phyloP scores from a whole-genome alignment of 2,113 vertebrate species.

The rat (Rattus norvegicus) region GRCr8 NC_086031.1:86427001-86427500 shows the following conservation, averaged over 20 bases:
- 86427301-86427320: not conserved
- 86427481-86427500: not conserved
- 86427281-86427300: fast-evolving
- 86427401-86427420: constrained; percentile 87
- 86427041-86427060: constrained; percentile 89
- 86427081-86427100: constrained; percentile 87
- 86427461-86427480: not conserved
- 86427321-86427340: constrained; percentile 90
- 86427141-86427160: constrained; percentile 89
- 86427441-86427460: fast-evolving
- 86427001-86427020: constrained; percentile 90
- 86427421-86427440: constrained; percentile 89
- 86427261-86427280: not conserved
- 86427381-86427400: constrained; percentile 84
- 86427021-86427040: constrained; percentile 91
- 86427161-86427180: constrained; percentile 90
- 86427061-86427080: constrained; percentile 92
- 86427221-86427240: not conserved
- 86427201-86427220: not conserved
- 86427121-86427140: constrained; percentile 90
- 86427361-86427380: constrained; percentile 90
- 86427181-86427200: no score
- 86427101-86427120: constrained; percentile 88
- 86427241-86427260: not conserved
- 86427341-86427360: constrained; percentile 92